These are phyloP conservation scores for Melieria picta DNA, from an alignment of 2,888 invertebrate genomes.

Conservation along the genomic window DNA sequence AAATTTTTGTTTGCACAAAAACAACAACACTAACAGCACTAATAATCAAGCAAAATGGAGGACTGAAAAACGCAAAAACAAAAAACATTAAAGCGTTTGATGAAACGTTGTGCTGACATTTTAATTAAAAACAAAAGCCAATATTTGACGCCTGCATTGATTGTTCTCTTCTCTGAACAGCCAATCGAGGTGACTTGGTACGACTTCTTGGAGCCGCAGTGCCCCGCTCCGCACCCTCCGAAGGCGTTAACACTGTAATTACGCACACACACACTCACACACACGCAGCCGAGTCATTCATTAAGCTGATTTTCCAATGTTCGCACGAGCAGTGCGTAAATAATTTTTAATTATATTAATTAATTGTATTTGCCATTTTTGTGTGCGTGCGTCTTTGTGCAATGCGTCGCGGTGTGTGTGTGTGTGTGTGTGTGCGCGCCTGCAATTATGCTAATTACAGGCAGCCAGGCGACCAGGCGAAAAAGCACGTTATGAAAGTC, in stretches of 20 bases:
- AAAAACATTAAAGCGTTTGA: not conserved
- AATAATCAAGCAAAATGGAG: no score
- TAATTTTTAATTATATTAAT: constrained; percentile 7
- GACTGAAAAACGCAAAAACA: no score
- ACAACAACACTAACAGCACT: not conserved
- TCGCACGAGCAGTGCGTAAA: not conserved
- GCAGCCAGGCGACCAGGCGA: not conserved
- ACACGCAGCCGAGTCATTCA: not conserved
- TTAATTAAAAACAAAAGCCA: not conserved
- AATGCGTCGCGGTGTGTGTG: not conserved
- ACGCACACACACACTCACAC: not conserved
- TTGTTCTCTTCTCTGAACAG: not conserved
- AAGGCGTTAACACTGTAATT: no score
- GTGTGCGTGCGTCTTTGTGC: not conserved
- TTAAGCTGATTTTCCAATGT: not conserved
- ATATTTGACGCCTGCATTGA: not conserved
- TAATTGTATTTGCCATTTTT: not conserved
- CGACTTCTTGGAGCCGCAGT: no score
- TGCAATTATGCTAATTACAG: not conserved
- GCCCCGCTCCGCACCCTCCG: not conserved
- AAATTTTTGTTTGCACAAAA: not conserved
- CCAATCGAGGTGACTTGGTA: no score
- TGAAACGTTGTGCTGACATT: not conserved
- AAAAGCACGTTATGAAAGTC: not conserved
- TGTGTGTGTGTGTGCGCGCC: not conserved